phyloP scores from a whole-genome alignment of 2,113 vertebrate genomes.

The Aix galericulata region DNA sequence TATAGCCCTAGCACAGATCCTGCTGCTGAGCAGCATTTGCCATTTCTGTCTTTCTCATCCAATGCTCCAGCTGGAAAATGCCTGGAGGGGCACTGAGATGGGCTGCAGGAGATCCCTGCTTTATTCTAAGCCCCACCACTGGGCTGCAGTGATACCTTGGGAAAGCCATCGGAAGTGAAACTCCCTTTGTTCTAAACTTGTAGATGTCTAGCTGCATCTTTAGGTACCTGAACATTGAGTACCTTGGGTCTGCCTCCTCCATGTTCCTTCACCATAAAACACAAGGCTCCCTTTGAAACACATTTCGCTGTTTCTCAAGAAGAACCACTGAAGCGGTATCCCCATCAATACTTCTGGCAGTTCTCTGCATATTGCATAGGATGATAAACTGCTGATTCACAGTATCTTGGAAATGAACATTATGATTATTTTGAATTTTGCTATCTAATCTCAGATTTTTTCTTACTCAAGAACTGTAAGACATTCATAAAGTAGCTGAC shows the following conservation, averaged over 20 bases:
- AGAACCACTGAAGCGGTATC: neutral
- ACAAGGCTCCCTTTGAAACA: neutral
- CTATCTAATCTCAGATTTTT: neutral
- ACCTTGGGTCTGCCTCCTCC: neutral
- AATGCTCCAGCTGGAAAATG: fast-evolving
- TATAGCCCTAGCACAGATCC: neutral
- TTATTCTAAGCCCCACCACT: neutral
- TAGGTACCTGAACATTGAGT: neutral
- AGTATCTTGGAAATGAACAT: neutral
- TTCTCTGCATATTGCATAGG: neutral
- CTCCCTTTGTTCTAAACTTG: neutral
- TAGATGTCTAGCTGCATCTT: fast-evolving
- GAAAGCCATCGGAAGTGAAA: neutral
- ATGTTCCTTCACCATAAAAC: neutral
- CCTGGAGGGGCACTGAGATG: neutral
- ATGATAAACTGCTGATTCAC: neutral
- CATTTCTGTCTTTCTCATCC: fast-evolving
- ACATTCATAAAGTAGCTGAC: neutral
- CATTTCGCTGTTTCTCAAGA: neutral
- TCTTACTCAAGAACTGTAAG: neutral
- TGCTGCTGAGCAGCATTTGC: fast-evolving
- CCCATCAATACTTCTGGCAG: neutral
- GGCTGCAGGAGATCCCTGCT: neutral
- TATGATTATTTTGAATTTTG: neutral
- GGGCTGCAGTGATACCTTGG: neutral